A percentile compares a stretch with the other conserved stretches of the same genome.
Conservation (phyloP, 30 jellyfish, hydroid and myxozoan species). For the Aurelia sp. region DNA sequence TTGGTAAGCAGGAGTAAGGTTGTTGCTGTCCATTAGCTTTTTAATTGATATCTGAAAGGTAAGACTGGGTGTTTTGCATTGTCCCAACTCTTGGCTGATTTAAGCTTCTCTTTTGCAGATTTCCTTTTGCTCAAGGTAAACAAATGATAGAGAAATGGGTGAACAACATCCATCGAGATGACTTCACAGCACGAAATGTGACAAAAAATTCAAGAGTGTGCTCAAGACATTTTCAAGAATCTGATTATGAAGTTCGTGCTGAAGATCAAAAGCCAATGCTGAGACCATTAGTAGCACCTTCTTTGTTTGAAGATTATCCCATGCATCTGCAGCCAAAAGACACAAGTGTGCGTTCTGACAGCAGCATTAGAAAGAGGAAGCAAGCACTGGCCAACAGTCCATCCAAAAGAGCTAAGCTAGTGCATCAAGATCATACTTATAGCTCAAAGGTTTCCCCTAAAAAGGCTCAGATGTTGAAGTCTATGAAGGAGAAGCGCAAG, state of each 20-base stretch:
- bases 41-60: too few relatives aligned
- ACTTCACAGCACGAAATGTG: not conserved
- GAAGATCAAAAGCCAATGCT: not conserved
- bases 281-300: not conserved
- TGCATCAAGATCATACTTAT: conserved; percentile 6
- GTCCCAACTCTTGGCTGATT: not conserved
- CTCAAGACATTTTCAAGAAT: not conserved
- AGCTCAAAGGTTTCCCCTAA: conserved; percentile 6
- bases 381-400: conserved; percentile 12
- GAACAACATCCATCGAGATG: conserved; percentile 18
- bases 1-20: not conserved
- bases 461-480: conserved; percentile 13
- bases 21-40: not conserved
- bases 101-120: not conserved
- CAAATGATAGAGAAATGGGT: conserved; percentile 11
- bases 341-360: not conserved
- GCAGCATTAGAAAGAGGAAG: conserved; percentile 18
- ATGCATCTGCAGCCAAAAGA: conserved; percentile 18
- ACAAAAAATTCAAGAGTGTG: conserved; percentile 22
- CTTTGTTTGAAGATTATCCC: not conserved
- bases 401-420: conserved; percentile 6
- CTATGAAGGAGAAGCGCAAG: conserved; percentile 2
- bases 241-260: not conserved
- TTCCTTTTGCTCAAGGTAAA: conserved; percentile 9
- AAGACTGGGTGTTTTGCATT: too few relatives aligned